Base-by-base conservation (phyloP, 2,113 vertebrate genomes). In the Condylura cristata region DNA sequence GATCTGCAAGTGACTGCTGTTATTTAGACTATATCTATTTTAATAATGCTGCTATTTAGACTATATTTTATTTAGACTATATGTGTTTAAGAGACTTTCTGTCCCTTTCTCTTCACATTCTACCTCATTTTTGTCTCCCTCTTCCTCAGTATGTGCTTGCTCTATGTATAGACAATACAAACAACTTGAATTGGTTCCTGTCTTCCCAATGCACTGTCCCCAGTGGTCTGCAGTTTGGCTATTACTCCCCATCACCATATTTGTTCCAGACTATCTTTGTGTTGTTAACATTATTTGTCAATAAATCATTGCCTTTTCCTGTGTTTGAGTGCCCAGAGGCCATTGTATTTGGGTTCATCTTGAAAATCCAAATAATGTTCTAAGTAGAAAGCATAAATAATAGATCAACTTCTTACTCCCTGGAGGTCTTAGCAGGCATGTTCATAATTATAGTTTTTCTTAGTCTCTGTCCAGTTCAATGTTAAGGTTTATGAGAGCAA, bases 321-420 rank as follows among this genome's bases (percentile, higher is more conserved):
- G 82, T 90, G 84, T 95, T n/a, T 86, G 81, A 89, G 44, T 83
- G 72, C 66, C 96, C 72, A 95, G 93, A 94, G 91, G 83, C 66
- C 68, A 39, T 17, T 96, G 93, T 86, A 78, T 93, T 96, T 96
- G 86, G 96, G 93, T 81, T 95, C 93, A 85, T 96, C 48, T 80
- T 85, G 84, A 94, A 96, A 97, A 96, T 94, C 60, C 91, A 96
- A 96, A 96, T 90, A 90, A 94, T 78, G n/a, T n/a, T n/a, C n/a
- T 90, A 95, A 96, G 91, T 79, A 95, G 84, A 87, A 95, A 87
- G 65, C 63, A 93, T 96, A 96, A 97, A 97, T 96, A 96, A 96
- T 91, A 89, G 72, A 97, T 94, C 32, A 80, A 46, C 56, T 82
- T 80, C 76, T 94, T 76, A 74, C 81, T 91, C 86, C 32, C 63